These are phyloP conservation scores for Enteromius thamalakanensis DNA, from an alignment of 2,797 vertebrate species.

Conservation along the genomic window DNA sequence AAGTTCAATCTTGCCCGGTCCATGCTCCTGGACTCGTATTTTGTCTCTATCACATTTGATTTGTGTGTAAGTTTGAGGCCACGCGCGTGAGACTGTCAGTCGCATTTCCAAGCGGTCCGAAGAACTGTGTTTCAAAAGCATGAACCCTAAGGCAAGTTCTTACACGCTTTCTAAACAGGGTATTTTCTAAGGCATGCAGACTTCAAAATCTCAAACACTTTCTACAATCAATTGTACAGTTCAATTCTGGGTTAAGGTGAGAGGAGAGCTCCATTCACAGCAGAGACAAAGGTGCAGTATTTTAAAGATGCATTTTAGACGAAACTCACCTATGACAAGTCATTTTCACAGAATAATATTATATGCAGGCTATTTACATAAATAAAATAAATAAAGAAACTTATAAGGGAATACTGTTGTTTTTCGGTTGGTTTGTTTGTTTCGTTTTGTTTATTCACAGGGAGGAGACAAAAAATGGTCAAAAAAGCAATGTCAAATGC, in stretches of 20 bases:
- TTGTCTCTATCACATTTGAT: conserved; percentile 40
- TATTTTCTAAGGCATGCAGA: conserved; percentile 81
- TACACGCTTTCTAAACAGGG: conserved; percentile 75
- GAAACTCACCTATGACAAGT: conserved; percentile 51
- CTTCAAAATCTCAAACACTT: conserved; percentile 62
- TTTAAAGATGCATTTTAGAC: conserved; percentile 50
- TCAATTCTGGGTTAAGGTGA: background rate
- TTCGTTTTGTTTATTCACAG: background rate
- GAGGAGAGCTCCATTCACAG: conserved; percentile 58
- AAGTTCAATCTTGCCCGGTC: background rate
- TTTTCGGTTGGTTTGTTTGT: background rate
- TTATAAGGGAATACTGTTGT: conserved; percentile 49
- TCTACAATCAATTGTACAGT: conserved; percentile 14
- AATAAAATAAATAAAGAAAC: conserved; percentile 58
- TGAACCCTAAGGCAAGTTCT: conserved; percentile 61
- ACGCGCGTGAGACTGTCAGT: conserved; percentile 29
- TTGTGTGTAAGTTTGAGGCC: conserved; percentile 43
- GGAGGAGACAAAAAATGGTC: background rate
- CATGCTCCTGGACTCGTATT: conserved; percentile 42
- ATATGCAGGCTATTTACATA: conserved; percentile 68
- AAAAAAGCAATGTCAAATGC: background rate
- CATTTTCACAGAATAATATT: conserved; percentile 68
- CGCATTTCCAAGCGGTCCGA: conserved; percentile 51
- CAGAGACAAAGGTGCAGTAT: background rate
- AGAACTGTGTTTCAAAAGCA: conserved; percentile 67